Percentiles rank a stretch among this genome's conserved stretches.
Conservation (phyloP, 2,113 vertebrate genomes). For the Thomomys bottae region DNA sequence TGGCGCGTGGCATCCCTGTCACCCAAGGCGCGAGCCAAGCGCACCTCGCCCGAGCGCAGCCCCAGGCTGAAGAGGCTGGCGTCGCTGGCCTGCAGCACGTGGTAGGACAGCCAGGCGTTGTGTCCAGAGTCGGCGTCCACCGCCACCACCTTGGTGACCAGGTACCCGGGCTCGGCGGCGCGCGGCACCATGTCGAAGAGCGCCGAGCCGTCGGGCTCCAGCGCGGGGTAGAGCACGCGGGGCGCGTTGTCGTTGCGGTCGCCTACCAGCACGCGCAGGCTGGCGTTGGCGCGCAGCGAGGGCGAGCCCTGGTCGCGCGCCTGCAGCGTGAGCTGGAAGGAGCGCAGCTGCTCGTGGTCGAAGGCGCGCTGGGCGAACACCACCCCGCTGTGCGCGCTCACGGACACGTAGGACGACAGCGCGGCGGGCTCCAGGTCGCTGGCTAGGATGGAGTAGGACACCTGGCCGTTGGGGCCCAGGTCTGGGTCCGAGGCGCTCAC, state of each 20-base stretch:
- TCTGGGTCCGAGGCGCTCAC: slow-evolving; percentile 65
- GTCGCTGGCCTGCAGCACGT: slow-evolving; percentile 77
- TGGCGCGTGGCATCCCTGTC: slow-evolving; percentile 1
- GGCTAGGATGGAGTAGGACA: slow-evolving; percentile 81
- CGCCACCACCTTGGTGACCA: slow-evolving; percentile 84
- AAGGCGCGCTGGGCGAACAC: slow-evolving; percentile 7
- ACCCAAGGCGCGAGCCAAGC: slow-evolving; percentile 78
- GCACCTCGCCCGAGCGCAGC: slow-evolving; percentile 75
- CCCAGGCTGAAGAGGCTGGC: slow-evolving; percentile 80
- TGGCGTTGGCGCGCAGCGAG: background rate
- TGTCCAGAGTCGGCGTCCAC: slow-evolving; percentile 84
- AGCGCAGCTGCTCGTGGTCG: too few species aligned
- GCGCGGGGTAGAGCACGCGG: background rate
- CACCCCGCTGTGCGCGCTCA: slow-evolving; percentile 65
- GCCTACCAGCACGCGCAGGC: slow-evolving; percentile 10
- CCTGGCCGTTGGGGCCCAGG: slow-evolving; percentile 66
- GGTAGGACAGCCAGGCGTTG: slow-evolving; percentile 85
- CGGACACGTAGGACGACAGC: slow-evolving; percentile 80
- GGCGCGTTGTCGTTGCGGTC: background rate
- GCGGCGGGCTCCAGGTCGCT: slow-evolving; percentile 58
- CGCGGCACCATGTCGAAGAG: background rate
- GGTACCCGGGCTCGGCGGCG: slow-evolving; percentile 56
- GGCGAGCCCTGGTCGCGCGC: slow-evolving; percentile 72
- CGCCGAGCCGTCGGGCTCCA: background rate
- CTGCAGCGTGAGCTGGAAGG: too few species aligned